Evolutionary conservation across 2,888 invertebrate genomes (phyloP).

Genomic region (Halictus ligatus): DNA sequence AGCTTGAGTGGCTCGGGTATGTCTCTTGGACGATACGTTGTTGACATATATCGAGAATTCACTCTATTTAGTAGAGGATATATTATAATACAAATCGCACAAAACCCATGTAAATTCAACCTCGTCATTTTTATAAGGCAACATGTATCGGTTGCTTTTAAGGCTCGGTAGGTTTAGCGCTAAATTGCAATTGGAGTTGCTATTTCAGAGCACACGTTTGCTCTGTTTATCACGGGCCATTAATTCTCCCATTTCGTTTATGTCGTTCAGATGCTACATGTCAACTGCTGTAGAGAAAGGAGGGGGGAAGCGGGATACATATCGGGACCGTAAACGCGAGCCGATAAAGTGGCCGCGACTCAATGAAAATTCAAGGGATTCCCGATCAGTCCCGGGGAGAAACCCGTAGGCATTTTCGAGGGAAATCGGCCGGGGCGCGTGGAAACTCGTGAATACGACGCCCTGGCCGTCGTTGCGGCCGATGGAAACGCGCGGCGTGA

Average conservation of each 20-base stretch:
- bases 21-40: too few relatives aligned
- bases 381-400: neutral
- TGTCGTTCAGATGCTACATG: neutral
- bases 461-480: neutral
- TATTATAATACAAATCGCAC: too few relatives aligned
- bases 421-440: constrained; percentile 13
- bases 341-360: neutral
- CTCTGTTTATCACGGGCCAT: neutral
- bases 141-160: too few relatives aligned
- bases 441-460: constrained; percentile 6
- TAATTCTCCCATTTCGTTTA: neutral
- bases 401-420: constrained; percentile 22
- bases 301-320: neutral
- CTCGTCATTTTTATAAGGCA: too few relatives aligned
- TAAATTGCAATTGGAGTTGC: neutral
- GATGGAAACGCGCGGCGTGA: neutral
- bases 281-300: neutral
- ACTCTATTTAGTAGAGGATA: too few relatives aligned
- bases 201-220: neutral
- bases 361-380: constrained; percentile 19
- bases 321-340: constrained; percentile 1
- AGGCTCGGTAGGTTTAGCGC: too few relatives aligned
- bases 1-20: too few relatives aligned
- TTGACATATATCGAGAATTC: too few relatives aligned
- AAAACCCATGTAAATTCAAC: too few relatives aligned